phyloP scores from a whole-genome alignment of 1,140 invertebrate species.

The honey bee (Apis mellifera) region DNA sequence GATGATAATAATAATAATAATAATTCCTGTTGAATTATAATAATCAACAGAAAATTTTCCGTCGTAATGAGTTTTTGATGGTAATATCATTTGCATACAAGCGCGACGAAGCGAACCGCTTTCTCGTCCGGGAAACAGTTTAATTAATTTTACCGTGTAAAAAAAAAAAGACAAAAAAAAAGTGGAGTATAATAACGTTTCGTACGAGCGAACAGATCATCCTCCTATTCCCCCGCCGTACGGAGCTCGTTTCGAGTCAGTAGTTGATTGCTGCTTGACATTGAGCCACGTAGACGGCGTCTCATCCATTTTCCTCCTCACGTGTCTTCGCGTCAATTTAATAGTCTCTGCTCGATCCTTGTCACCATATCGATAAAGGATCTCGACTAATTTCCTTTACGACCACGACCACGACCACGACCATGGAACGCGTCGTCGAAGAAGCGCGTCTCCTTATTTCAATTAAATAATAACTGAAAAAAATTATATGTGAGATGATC shows the following conservation, averaged over 20 bases:
- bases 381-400: slow-evolving; percentile 42
- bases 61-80: background rate
- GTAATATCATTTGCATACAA: too few species aligned
- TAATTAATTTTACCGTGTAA: slow-evolving; percentile 44
- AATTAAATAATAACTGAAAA: slow-evolving; percentile 17
- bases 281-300: slow-evolving; percentile 31
- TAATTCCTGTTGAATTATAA: background rate
- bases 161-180: too few species aligned
- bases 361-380: slow-evolving; percentile 44
- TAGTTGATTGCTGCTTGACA: slow-evolving; percentile 52
- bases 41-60: background rate
- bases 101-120: background rate
- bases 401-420: background rate
- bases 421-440: background rate
- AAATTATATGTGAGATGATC: background rate
- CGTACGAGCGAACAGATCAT: background rate
- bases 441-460: slow-evolving; percentile 26
- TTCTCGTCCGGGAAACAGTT: slow-evolving; percentile 20
- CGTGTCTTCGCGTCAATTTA: slow-evolving; percentile 46
- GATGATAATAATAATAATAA: too few species aligned
- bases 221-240: background rate
- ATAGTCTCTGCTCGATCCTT: slow-evolving; percentile 23
- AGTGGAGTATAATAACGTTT: background rate
- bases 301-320: slow-evolving; percentile 38
- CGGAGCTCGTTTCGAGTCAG: slow-evolving; percentile 25